Base-by-base conservation (phyloP, 1,140 invertebrate species). In the Helicoverpa armigera region DNA sequence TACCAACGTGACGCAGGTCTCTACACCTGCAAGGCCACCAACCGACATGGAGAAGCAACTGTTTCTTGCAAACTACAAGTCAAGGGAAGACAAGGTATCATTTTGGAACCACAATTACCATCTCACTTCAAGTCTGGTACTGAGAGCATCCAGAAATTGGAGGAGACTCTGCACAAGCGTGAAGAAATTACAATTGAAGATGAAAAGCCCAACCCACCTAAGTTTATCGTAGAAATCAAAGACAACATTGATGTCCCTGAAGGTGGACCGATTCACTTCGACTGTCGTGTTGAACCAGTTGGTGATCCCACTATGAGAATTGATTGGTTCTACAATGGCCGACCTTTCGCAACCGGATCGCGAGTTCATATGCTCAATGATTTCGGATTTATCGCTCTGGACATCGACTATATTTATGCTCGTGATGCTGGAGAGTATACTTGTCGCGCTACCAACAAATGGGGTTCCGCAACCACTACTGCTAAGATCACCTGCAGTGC, bases 321-420 rank as follows among this genome's bases (percentile, higher is more conserved):
- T 83, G 98, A 99, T 92, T 99, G 98, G 98, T 99, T 97, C 96
- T 97, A 98, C 84, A 98, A 99, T 94, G 98, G 98, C 16, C 96
- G 97, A 85, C 98, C 98, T 43, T 97, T 99, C 87, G 97, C 97
- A 0, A 98, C 97, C 31, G 98, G 98, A 14, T 98, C 98, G 13
- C 95, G 98, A 81, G 98, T 99, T 3, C 98, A 98, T 90, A 98
- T 98, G 92, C 96, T 98, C 18, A 98, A 99, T 91, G 98, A 99
- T 97, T 99, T 99, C 90, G 98, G 98, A 75, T 98, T 98, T 96
- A 98, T 99, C 51, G 98, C 98, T 29, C 95, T 99, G 2, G 98
- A 99, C 93, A 98, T 99, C 80, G 95, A 98, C 13, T 98, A 98
- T 60, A 97, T 98, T 9, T 98, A 98, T 89, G 97, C 98, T 79